phyloP scores from a whole-genome alignment of 2,113 vertebrate genomes.

The Toxostoma redivivum region DNA sequence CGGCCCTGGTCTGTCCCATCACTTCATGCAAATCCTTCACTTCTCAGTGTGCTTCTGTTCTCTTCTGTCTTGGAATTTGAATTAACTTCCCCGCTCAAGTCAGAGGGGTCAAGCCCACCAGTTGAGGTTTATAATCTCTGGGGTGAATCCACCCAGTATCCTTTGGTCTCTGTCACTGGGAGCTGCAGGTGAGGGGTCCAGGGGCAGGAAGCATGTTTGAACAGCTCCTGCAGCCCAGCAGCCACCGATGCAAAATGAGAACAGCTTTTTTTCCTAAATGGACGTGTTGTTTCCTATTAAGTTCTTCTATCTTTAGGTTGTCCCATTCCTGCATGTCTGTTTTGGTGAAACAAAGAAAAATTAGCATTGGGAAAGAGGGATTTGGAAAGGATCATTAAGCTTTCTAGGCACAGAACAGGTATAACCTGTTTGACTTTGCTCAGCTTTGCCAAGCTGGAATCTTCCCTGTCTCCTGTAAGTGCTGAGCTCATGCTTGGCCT shows the following conservation, averaged over 20 bases:
- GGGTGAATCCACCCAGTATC: neutral
- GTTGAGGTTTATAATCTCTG: neutral
- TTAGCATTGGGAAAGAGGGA: conserved; percentile 11
- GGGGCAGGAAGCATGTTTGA: neutral
- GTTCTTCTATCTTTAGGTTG: neutral
- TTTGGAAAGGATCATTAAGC: neutral
- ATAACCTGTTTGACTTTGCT: conserved; percentile 27
- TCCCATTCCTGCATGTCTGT: neutral
- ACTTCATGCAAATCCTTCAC: neutral
- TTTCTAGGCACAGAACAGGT: conserved; percentile 35
- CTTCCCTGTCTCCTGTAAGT: neutral
- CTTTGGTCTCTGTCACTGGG: neutral
- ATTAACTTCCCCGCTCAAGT: neutral
- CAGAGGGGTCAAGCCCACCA: neutral
- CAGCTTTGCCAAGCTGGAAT: neutral
- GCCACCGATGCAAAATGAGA: neutral
- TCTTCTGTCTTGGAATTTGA: neutral
- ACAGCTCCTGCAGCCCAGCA: neutral
- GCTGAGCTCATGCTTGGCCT: neutral
- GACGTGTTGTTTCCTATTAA: neutral
- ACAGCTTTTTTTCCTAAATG: neutral
- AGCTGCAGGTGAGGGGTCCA: neutral
- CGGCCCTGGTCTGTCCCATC: neutral
- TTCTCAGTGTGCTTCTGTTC: neutral
- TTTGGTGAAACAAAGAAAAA: conserved; percentile 15